These are phyloP conservation scores for Alethe diademata DNA, from an alignment of 2,113 vertebrate species.

Conservation along the genomic window DNA sequence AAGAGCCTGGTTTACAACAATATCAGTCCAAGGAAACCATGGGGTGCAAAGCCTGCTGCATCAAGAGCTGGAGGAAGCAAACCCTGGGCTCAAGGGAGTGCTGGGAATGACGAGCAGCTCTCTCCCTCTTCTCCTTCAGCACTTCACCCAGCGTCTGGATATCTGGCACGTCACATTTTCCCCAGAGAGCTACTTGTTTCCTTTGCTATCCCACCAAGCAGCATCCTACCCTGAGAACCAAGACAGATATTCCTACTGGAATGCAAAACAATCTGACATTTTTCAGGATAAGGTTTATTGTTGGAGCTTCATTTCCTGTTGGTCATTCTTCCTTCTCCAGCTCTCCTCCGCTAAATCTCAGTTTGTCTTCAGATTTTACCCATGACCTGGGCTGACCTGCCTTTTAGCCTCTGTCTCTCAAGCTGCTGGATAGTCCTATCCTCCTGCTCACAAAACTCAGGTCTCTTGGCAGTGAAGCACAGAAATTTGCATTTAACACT, in stretches of 20 bases:
- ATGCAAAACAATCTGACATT: conserved; percentile 56
- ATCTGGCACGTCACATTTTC: background rate
- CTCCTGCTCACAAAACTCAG: background rate
- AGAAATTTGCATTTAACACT: background rate
- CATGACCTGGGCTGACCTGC: conserved; percentile 44
- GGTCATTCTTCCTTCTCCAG: background rate
- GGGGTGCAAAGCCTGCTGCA: background rate
- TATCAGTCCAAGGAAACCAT: background rate
- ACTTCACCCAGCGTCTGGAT: background rate
- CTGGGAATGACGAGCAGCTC: background rate
- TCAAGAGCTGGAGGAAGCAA: background rate
- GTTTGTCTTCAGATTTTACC: conserved; percentile 17
- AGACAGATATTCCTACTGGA: conserved; percentile 15
- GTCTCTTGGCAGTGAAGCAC: background rate
- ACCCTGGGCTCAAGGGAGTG: background rate
- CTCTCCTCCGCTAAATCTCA: background rate
- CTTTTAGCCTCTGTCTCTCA: background rate
- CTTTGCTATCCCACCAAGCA: background rate
- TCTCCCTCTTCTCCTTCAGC: background rate
- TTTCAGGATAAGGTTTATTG: conserved; percentile 50
- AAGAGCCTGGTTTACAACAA: background rate
- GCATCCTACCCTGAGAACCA: conserved; percentile 32
- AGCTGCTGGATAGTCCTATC: background rate
- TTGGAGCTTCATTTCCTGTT: conserved; percentile 56
- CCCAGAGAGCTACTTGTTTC: conserved; percentile 24